phyloP scores from a whole-genome alignment of 2,888 invertebrate species.

The Agrochola lychnidis region DNA sequence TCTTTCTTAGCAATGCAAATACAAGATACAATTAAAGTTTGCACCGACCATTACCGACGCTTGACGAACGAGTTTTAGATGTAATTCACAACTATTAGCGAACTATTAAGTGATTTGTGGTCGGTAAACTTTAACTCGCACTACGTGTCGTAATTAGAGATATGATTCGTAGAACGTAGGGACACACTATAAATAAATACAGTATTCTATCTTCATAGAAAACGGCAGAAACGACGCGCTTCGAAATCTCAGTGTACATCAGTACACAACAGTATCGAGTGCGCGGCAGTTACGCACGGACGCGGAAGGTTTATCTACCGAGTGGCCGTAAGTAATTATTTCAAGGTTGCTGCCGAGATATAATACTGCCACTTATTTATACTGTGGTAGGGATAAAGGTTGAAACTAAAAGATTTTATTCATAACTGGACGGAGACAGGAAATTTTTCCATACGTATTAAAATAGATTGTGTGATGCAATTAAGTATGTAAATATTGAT shows the following conservation, averaged over 20 bases:
- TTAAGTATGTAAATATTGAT: slow-evolving; percentile 18
- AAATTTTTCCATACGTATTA: slow-evolving; percentile 19
- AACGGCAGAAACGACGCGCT: too few species aligned
- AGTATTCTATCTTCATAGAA: too few species aligned
- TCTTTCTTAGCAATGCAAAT: slow-evolving; percentile 74
- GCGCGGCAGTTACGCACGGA: too few species aligned
- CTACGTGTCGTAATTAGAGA: slow-evolving; percentile 48
- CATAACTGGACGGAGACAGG: slow-evolving; percentile 6
- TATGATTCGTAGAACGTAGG: slow-evolving; percentile 38
- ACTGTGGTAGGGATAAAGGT: slow-evolving; percentile 3
- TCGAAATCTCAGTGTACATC: too few species aligned
- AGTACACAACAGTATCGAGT: too few species aligned
- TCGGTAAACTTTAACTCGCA: slow-evolving; percentile 25
- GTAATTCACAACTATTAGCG: slow-evolving; percentile 65
- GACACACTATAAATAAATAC: too few species aligned
- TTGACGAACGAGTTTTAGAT: slow-evolving; percentile 34
- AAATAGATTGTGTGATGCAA: slow-evolving; percentile 5
- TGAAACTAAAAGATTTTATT: slow-evolving; percentile 21
- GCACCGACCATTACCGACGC: slow-evolving; percentile 50
- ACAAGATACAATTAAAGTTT: slow-evolving; percentile 68
- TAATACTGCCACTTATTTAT: too few species aligned
- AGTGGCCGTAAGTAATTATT: too few species aligned
- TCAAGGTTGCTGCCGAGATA: too few species aligned
- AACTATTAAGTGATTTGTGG: slow-evolving; percentile 65
- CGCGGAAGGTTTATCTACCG: too few species aligned